phyloP scores from a whole-genome alignment of 1,140 invertebrate genomes.

The Polyergus mexicanus region DNA sequence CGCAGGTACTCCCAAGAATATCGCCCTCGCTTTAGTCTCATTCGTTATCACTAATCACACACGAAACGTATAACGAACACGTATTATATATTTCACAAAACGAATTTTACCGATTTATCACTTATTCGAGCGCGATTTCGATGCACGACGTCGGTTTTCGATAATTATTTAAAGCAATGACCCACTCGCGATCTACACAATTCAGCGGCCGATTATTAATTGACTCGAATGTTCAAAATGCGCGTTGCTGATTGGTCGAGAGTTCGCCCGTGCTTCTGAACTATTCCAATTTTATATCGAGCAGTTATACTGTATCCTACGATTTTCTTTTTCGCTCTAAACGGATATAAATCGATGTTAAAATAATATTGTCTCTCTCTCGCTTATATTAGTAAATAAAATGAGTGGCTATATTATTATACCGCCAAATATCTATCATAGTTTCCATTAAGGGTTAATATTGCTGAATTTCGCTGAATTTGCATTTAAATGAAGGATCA shows the following conservation, averaged over 20 bases:
- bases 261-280: not conserved
- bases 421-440: not conserved
- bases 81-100: too few relatives aligned
- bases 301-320: not conserved
- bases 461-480: too few relatives aligned
- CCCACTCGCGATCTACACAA: not conserved
- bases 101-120: not conserved
- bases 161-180: not conserved
- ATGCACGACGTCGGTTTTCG: not conserved
- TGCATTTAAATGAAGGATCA: too few relatives aligned
- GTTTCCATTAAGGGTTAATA: not conserved
- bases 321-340: not conserved
- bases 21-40: not conserved
- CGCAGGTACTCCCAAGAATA: not conserved
- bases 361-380: not conserved
- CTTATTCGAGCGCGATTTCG: not conserved
- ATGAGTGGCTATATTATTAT: not conserved
- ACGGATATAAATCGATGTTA: not conserved
- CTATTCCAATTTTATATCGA: conserved; percentile 1
- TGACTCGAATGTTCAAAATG: not conserved
- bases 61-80: not conserved
- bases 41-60: not conserved
- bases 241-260: conserved; percentile 21
- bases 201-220: not conserved
- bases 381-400: not conserved